These are phyloP conservation scores for Helicoverpa zea DNA, from an alignment of 1,140 invertebrate species.

Conservation along the genomic window DNA sequence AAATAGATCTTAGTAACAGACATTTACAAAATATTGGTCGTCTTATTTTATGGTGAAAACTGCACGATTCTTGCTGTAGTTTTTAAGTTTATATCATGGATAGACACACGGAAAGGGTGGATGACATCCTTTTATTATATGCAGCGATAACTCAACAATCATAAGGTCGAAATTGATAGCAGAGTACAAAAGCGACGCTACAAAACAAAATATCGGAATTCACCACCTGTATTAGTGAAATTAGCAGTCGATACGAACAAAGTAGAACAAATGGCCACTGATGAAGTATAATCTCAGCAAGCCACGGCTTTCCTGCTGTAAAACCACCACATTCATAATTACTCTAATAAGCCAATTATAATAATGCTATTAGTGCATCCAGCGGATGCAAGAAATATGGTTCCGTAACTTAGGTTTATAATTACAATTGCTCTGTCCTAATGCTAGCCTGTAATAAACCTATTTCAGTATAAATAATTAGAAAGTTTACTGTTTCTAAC, in stretches of 20 bases:
- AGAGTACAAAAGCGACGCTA: too few relatives aligned
- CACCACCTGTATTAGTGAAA: neutral
- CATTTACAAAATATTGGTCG: too few relatives aligned
- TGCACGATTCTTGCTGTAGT: too few relatives aligned
- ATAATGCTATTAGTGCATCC: slow-evolving; percentile 69
- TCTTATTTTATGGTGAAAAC: too few relatives aligned
- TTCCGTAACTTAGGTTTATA: slow-evolving; percentile 24
- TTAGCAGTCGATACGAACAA: neutral
- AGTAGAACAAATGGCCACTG: neutral
- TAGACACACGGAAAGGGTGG: too few relatives aligned
- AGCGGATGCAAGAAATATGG: slow-evolving; percentile 61
- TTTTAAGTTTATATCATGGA: too few relatives aligned
- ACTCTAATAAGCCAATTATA: slow-evolving; percentile 70
- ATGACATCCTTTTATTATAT: too few relatives aligned
- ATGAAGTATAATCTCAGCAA: neutral
- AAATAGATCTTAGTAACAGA: too few relatives aligned
- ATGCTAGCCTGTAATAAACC: slow-evolving; percentile 20
- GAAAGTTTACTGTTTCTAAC: slow-evolving; percentile 4
- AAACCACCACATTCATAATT: slow-evolving; percentile 58
- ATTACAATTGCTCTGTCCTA: slow-evolving; percentile 29
- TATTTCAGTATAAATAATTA: slow-evolving; percentile 19
- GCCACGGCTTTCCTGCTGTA: slow-evolving; percentile 1
- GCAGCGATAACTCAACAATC: too few relatives aligned
- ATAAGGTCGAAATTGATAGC: too few relatives aligned
- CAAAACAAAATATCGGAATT: too few relatives aligned